Conservation (phyloP, 2,113 vertebrate species). For the Rhabdomys dilectus region DNA sequence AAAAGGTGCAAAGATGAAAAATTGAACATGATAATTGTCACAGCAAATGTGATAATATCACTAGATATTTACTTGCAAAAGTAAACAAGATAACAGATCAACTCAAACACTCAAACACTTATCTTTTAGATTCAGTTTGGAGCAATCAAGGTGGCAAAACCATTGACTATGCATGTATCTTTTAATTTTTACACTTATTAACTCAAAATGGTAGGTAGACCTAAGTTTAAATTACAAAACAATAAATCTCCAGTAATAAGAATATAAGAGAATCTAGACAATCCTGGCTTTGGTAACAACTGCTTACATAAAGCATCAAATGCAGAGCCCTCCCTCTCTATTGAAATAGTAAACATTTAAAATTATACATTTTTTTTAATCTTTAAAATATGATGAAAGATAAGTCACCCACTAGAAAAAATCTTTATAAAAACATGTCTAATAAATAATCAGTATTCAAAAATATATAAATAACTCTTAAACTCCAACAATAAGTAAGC, state of each 20-base stretch:
- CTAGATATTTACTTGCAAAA: neutral
- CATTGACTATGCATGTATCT: neutral
- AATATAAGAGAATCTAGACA: neutral
- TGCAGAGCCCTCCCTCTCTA: neutral
- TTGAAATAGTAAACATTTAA: neutral
- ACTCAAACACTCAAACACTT: neutral
- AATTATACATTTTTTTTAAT: neutral
- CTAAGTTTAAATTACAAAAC: neutral
- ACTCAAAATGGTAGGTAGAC: neutral
- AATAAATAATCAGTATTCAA: neutral
- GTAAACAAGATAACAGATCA: neutral
- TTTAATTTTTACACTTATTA: neutral
- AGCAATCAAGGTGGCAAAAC: rapidly evolving
- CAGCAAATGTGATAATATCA: neutral
- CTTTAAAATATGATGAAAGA: neutral
- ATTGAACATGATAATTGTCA: neutral
- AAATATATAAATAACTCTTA: neutral
- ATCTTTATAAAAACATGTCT: neutral
- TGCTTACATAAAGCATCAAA: neutral
- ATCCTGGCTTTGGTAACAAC: neutral
- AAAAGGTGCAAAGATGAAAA: neutral
- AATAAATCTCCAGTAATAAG: neutral
- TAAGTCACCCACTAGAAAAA: neutral
- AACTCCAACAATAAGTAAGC: neutral
- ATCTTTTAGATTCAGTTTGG: neutral